Base-by-base conservation (phyloP, 1,140 invertebrate genomes). In the Marisa cornuarietis region DNA sequence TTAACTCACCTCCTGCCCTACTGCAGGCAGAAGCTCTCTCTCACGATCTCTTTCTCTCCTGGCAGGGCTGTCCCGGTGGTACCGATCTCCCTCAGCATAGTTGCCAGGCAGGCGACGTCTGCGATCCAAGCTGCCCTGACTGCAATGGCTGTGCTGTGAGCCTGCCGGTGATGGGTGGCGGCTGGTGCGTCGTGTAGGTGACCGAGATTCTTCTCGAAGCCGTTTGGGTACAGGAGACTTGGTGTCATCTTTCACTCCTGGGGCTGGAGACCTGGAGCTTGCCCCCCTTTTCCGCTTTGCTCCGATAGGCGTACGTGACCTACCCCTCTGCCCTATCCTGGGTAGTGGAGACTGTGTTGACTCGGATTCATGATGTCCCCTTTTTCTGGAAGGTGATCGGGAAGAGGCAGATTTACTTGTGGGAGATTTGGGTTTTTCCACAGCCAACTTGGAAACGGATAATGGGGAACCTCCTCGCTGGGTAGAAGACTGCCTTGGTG, bases 1-100 rank as follows among this genome's bases (percentile, higher is more conserved):
- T 54, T 14, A 58, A 1, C 54, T 58, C 11, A 58, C 54, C 54
- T 58, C 54, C 54, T 14, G 54, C 16, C 54, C 54, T 58, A 18
- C 54, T 18, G 8, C 11, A 14, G 54, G 54, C 54, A 58, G 54
- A 11, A 58, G 1, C 54, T 18, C 54, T 58, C 54, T 52, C 20
- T 69, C 74, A 18, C 65, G 20, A 13, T 51, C 74, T 10, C 65
- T 9, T 5, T 51, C 65, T 51, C 75, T 65, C 16, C 49, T 20
- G 6, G 74, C 74, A 16, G 80, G 63, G 71, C 69, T 71, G 20
- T 79, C 80, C 22, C 82, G 78, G 26, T 72, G 54, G 54, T 58
- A 58, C 11, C 14, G n/a, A 52, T 84, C 82, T 3, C 83, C 82
- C 42, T 84, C 82, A 71, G 85, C 51, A 24, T 82, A 74, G 16